These are phyloP conservation scores for Athalia rosae DNA, from an alignment of 2,888 invertebrate genomes.

Conservation along the genomic window DNA sequence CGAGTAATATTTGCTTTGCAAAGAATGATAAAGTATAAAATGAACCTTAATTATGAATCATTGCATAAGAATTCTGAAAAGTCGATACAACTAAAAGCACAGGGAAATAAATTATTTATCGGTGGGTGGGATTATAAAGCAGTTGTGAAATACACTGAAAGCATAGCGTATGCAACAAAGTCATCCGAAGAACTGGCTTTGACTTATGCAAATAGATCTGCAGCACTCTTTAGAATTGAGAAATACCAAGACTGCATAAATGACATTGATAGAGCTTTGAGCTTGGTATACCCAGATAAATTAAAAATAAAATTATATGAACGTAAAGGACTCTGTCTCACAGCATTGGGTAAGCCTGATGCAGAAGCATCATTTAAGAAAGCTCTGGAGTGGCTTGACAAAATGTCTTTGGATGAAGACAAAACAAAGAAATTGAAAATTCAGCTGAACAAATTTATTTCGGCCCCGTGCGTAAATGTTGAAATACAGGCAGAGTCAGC, in stretches of 20 bases:
- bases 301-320: slow-evolving; percentile 78
- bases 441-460: slow-evolving; percentile 42
- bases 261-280: slow-evolving; percentile 80
- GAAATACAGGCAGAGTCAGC: background rate
- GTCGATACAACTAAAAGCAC: slow-evolving; percentile 76
- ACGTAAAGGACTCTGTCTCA: slow-evolving; percentile 75
- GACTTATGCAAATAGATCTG: slow-evolving; percentile 84
- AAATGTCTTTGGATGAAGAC: slow-evolving; percentile 37
- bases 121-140: slow-evolving; percentile 54
- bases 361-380: slow-evolving; percentile 19
- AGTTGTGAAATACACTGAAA: slow-evolving; percentile 78
- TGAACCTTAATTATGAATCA: slow-evolving; percentile 71
- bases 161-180: slow-evolving; percentile 79
- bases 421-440: slow-evolving; percentile 24
- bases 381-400: slow-evolving; percentile 55
- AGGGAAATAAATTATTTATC: slow-evolving; percentile 77
- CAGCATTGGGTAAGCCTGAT: slow-evolving; percentile 35
- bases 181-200: slow-evolving; percentile 77
- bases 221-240: slow-evolving; percentile 79
- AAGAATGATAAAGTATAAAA: slow-evolving; percentile 70
- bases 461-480: slow-evolving; percentile 31
- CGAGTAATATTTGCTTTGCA: slow-evolving; percentile 74
- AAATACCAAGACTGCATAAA: slow-evolving; percentile 79
- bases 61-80: slow-evolving; percentile 74
- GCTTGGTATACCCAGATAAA: slow-evolving; percentile 77